These are phyloP conservation scores for Acleris literana DNA, from an alignment of 2,888 invertebrate species.

Conservation along the genomic window DNA sequence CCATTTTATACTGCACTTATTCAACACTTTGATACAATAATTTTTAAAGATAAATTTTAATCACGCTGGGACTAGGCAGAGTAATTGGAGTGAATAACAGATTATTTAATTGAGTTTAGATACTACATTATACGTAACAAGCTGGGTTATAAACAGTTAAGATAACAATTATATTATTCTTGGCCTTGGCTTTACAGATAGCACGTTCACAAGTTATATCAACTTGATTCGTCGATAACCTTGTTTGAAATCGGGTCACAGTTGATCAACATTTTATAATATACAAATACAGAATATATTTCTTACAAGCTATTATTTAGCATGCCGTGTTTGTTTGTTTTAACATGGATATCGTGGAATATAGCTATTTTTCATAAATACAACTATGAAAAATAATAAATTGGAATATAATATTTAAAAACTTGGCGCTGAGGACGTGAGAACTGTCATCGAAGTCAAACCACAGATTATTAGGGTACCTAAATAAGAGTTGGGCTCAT, in stretches of 20 bases:
- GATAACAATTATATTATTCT: not conserved
- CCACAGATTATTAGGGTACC: too few relatives aligned
- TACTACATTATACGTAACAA: not conserved
- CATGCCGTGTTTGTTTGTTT: too few relatives aligned
- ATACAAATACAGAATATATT: too few relatives aligned
- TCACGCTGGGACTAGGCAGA: too few relatives aligned
- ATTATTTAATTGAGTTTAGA: not conserved
- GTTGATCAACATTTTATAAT: too few relatives aligned
- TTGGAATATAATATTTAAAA: constrained; percentile 12
- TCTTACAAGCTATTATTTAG: too few relatives aligned
- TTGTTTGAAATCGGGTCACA: not conserved
- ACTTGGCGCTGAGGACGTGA: not conserved
- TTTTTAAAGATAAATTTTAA: not conserved
- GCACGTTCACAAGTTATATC: constrained; percentile 11
- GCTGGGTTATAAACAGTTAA: not conserved
- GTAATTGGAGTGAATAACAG: not conserved
- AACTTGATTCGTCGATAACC: constrained; percentile 9
- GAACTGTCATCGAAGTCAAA: not conserved
- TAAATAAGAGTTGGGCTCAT: too few relatives aligned
- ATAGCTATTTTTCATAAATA: too few relatives aligned
- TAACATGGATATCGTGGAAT: too few relatives aligned
- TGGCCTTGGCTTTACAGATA: constrained; percentile 2
- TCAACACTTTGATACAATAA: too few relatives aligned
- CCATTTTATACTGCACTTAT: constrained; percentile 42
- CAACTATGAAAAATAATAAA: too few relatives aligned